A percentile compares a stretch with the other conserved stretches of the same genome.
These are phyloP conservation scores for Tamandua tetradactyla DNA, from an alignment of 2,797 vertebrate species.

Conservation along the genomic window DNA sequence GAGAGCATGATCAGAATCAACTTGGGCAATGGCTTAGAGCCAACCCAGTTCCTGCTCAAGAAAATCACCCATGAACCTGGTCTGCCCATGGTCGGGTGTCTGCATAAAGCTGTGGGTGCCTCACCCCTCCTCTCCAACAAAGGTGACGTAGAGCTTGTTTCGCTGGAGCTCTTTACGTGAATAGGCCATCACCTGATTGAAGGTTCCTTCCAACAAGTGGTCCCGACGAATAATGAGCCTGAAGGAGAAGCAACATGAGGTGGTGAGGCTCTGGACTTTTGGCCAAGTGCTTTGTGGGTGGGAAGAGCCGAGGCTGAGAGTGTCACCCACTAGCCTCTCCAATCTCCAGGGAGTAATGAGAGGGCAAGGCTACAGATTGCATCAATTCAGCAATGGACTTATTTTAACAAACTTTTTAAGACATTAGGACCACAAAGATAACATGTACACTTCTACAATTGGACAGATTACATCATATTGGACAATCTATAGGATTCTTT, in stretches of 20 bases:
- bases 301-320: neutral
- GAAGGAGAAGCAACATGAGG: constrained; percentile 39
- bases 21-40: neutral
- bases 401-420: neutral
- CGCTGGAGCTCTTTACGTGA: constrained; percentile 98
- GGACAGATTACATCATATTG: neutral
- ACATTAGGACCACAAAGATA: neutral
- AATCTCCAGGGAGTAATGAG: neutral
- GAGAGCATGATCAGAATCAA: neutral
- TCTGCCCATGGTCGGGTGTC: neutral
- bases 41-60: neutral
- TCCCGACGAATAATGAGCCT: constrained; percentile 96
- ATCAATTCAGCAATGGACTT: neutral
- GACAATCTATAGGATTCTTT: neutral
- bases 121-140: constrained; percentile 98
- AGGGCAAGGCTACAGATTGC: neutral
- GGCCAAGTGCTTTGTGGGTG: neutral
- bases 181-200: constrained; percentile 98
- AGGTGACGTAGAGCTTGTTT: constrained; percentile 97
- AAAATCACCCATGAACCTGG: neutral
- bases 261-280: neutral
- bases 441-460: neutral
- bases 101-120: constrained; percentile 58
- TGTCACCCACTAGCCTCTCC: neutral
- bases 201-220: constrained; percentile 96